Base-by-base conservation (phyloP, 2,113 vertebrate genomes). In the Coregonus clupeaformis region DNA sequence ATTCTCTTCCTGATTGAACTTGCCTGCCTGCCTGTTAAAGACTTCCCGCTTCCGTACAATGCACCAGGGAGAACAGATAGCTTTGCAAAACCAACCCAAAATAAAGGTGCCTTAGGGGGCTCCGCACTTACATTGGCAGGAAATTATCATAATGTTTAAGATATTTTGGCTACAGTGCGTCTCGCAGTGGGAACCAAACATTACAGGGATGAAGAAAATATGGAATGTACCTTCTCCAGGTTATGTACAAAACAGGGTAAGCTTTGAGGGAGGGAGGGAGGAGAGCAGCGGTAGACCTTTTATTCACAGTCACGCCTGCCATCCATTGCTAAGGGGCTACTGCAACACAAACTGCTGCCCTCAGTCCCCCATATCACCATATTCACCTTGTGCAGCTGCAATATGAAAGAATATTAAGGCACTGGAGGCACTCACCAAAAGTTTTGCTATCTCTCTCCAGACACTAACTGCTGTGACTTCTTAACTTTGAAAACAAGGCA, bases 1-100 rank as follows among this genome's bases (percentile, higher is more conserved):
- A 90, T 91, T 92, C 88, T 89, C 87, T 73, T 77, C 82, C 71
- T 87, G 88, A 89, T 88, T 82, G 86, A 82, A 71, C 32, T 76
- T 73, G 73, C 68, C 83, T 75, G 79, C 89, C 84, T 80, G 80
- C 75, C 79, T 62, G 60, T 16, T 25, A 30, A 13, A 65, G 24
- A 30, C 24, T 6, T 24, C 12, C n/a, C 6, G 16, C 27, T 14
- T 16, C 9, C 24, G 5, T 29, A 27, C n/a, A 24, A 63, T 63
- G 60, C 62, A 29, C 62, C 7, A 55, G 72, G 69, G 78, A 88
- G 14, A 27, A 25, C 6, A 32, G 70, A 72, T 30, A 71, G 74
- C 74, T 68, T 57, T 60, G 59, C 68, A 75, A 84, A 86, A 73
- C 12, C 72, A 47, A 78, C 5, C 73, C 70, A 80, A 74, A 68